phyloP scores from a whole-genome alignment of 2,888 invertebrate genomes.

The Aleiodes leptofemur region DNA sequence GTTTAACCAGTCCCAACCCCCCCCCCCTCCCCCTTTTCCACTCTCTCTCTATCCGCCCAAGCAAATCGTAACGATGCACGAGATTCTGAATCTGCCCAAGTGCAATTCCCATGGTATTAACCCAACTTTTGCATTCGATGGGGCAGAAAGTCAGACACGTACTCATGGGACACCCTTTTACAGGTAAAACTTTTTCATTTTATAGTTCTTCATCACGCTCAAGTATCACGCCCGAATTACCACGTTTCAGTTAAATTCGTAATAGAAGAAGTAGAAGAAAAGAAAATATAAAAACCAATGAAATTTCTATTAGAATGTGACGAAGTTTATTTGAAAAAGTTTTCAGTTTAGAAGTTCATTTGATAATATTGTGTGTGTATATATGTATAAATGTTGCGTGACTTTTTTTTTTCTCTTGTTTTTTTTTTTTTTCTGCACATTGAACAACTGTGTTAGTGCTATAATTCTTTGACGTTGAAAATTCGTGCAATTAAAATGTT shows the following conservation, averaged over 20 bases:
- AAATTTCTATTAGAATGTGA: conserved; percentile 1
- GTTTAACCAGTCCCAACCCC: conserved; percentile 52
- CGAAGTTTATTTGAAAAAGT: neutral
- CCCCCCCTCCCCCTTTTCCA: conserved; percentile 44
- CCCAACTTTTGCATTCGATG: conserved; percentile 61
- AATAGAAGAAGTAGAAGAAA: neutral
- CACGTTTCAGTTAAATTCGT: conserved; percentile 8
- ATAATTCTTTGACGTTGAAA: conserved; percentile 18
- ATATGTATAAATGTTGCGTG: neutral
- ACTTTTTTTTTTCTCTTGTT: neutral
- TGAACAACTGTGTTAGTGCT: conserved; percentile 25
- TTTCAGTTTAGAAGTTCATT: neutral
- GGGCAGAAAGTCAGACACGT: conserved; percentile 59
- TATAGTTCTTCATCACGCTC: conserved; percentile 21
- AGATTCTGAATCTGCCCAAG: conserved; percentile 49
- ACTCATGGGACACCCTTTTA: conserved; percentile 56
- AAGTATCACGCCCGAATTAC: conserved; percentile 12
- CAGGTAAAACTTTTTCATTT: conserved; percentile 59
- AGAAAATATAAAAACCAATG: neutral
- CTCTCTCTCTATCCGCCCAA: conserved; percentile 55
- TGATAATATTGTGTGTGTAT: neutral
- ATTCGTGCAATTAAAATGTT: conserved; percentile 35
- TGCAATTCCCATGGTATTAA: conserved; percentile 62
- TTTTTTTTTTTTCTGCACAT: neutral
- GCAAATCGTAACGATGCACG: conserved; percentile 56